Base-by-base conservation (phyloP, 2,888 invertebrate genomes). In the Argyresthia albistria region DNA sequence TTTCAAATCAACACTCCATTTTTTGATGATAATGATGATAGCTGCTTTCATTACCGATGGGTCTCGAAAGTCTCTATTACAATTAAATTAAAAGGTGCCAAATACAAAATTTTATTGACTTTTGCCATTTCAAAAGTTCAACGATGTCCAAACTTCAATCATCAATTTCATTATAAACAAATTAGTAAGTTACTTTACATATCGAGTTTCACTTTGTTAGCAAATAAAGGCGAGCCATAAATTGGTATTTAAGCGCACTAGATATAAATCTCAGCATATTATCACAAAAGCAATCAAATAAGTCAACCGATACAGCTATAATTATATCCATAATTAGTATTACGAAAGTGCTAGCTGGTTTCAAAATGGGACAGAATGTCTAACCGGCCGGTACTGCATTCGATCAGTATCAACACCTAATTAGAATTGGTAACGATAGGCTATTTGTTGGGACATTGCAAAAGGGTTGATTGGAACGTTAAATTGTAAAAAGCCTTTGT, bases 261-360 rank as follows among this genome's bases (percentile, higher is more conserved):
- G 36, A 48, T 37, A 48, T 25, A 12, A 37, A 48, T 48, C 48
- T 10, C 10, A 8, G 25, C 15, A 36, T 48, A 46, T 46, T 48
- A 46, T 46, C 46, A n/a, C 46, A 16, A 15, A 45, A 69, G 63
- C 63, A 61, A 74, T 73, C 74, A 61, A 70, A 64, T 64, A 63
- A 70, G 58, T 64, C 58, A 60, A 69, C 59, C 63, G 65, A 66
- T 67, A 66, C 64, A 50, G 62, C 55, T 57, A 63, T 71, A 75
- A 76, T 76, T 76, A 73, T 11, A 49, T 58, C 57, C 55, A 63
- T 69, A 74, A 71, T 70, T 62, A 65, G 60, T 60, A 66, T 71
- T 71, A 60, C 66, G 68, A 70, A 70, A 73, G n/a, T 46, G 14
- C 37, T 6, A 14, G 37, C 10, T 36, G 9, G 37, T 37, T 48